Percentiles rank a stretch among this genome's conserved stretches.
Conservation (phyloP, 2,888 invertebrate species). For the Coelopa pilipes region DNA sequence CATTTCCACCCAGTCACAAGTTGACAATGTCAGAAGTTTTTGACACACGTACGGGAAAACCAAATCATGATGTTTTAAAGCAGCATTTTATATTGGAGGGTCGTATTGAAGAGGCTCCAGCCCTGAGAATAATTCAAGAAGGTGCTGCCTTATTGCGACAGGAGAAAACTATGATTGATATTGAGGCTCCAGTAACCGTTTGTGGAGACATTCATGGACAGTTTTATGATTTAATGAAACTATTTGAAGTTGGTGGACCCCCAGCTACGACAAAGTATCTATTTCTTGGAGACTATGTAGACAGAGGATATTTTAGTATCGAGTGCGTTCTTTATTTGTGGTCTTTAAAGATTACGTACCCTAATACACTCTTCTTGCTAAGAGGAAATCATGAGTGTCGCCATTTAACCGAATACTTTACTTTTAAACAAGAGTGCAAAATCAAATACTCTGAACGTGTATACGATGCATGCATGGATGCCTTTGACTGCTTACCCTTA, state of each 20-base stretch:
- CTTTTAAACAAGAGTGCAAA: slow-evolving; percentile 99
- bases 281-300: slow-evolving; percentile 98
- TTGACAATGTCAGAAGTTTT: slow-evolving; percentile 95
- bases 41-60: slow-evolving; percentile 91
- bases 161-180: slow-evolving; percentile 99
- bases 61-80: slow-evolving; percentile 94
- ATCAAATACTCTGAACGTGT: slow-evolving; percentile 99
- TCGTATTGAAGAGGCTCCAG: slow-evolving; percentile 96
- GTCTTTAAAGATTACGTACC: slow-evolving; percentile 97
- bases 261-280: slow-evolving; percentile 98
- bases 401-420: slow-evolving; percentile 99
- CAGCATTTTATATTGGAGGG: slow-evolving; percentile 99
- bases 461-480: slow-evolving; percentile 99
- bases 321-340: slow-evolving; percentile 97
- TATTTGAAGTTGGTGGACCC: slow-evolving; percentile 94
- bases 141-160: slow-evolving; percentile 85
- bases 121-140: slow-evolving; percentile 96
- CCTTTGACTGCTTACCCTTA: slow-evolving; percentile 98
- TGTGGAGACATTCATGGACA: slow-evolving; percentile 99
- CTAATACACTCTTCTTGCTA: slow-evolving; percentile 96
- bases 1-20: slow-evolving; percentile 97
- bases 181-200: slow-evolving; percentile 98
- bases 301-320: slow-evolving; percentile 86
- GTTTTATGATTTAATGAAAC: slow-evolving; percentile 99
- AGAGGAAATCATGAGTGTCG: slow-evolving; percentile 99